Base-by-base conservation (phyloP, 2,797 vertebrate genomes). In the Holocentrus rufus region DNA sequence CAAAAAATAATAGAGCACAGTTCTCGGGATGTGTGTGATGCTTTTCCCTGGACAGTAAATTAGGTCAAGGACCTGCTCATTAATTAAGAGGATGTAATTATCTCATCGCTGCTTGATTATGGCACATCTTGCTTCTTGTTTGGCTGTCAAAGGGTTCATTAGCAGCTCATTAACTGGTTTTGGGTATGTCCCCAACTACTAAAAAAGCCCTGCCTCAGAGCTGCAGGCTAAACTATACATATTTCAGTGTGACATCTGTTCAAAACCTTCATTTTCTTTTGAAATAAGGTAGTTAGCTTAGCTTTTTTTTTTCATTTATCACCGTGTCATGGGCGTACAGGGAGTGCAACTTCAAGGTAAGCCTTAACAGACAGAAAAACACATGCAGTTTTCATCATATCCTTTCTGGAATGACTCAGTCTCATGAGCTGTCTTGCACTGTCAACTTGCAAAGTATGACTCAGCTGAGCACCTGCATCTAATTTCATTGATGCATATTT, bases 1-100 rank as follows among this genome's bases (percentile, higher is more conserved):
- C 13, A 14, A 11, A 15, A 18, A 42, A 34, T 11, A 47, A 46
- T 13, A 6, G 20, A 20, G 22, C 46, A 67, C 13, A 27, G 31
- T 42, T 56, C 53, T 60, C 23, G 69, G 79, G 27, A 42, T 76
- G 56, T 60, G 30, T 68, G 63, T 31, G 44, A 68, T 66, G 60
- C 50, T 65, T 72, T 70, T 83, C 71, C 69, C 77, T 14, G 57
- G 79, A 86, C 42, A 7, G 59, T 72, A 73, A 90, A 88, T 84
- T 66, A 85, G 88, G 88, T 87, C 79, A 81, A 69, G 71, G 62
- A 77, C 56, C 57, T 74, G 74, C 83, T 91, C 53, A 88, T 90
- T 85, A 84, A 88, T 90, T 85, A 84, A 82, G 57, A 80, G 39
- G 31, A 72, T 66, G 85, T 90, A 79, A 93, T 92, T 85, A 86